phyloP scores from a whole-genome alignment of 1,140 invertebrate genomes.

The Drosophila insularis region DNA sequence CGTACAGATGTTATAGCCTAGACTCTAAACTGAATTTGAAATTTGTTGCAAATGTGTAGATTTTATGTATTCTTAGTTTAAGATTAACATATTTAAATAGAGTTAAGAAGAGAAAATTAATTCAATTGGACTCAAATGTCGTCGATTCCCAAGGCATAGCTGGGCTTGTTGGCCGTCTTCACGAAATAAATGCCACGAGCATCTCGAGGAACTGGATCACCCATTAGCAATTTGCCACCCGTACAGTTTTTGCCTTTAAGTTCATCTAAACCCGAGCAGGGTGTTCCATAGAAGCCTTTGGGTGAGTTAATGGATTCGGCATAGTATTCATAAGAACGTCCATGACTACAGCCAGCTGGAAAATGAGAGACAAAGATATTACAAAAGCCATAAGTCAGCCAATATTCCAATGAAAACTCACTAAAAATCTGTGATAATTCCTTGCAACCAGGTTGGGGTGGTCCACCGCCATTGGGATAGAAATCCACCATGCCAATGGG shows the following conservation, averaged over 20 bases:
- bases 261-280: conserved; percentile 85
- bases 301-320: conserved; percentile 86
- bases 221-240: conserved; percentile 84
- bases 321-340: conserved; percentile 87
- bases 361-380: conserved; percentile 17
- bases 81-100: conserved; percentile 44
- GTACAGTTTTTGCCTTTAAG: conserved; percentile 85
- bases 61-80: conserved; percentile 54
- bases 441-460: conserved; percentile 89
- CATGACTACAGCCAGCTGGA: conserved; percentile 90
- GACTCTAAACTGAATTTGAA: not conserved
- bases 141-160: conserved; percentile 83
- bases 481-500: conserved; percentile 90
- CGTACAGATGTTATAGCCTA: conserved; percentile 77
- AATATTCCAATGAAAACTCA: conserved; percentile 56
- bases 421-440: conserved; percentile 84
- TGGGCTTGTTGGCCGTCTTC: conserved; percentile 84
- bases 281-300: conserved; percentile 84
- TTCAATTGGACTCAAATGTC: conserved; percentile 25
- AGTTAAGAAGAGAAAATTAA: conserved; percentile 1
- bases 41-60: conserved; percentile 17
- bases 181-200: conserved; percentile 86
- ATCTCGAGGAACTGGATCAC: conserved; percentile 83
- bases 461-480: conserved; percentile 90
- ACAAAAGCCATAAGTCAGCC: not conserved